Conservation (phyloP, 1,140 invertebrate genomes). For the Ceratosolen solmsi region DNA sequence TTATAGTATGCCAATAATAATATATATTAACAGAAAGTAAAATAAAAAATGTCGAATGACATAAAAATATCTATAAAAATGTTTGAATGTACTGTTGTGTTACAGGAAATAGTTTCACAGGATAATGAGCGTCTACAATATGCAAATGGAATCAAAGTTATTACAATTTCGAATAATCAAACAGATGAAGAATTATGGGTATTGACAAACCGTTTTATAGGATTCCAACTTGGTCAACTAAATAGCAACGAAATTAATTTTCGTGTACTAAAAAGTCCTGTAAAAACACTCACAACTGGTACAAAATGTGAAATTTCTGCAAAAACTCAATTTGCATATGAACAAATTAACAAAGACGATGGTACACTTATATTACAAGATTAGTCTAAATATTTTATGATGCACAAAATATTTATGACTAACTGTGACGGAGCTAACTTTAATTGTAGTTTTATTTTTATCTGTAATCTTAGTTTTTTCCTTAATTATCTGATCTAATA, state of each 20-base stretch:
- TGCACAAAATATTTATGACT: not conserved
- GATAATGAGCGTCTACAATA: constrained; percentile 76
- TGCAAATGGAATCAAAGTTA: constrained; percentile 78
- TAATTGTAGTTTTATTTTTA: no score
- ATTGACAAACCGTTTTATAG: constrained; percentile 74
- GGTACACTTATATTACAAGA: not conserved
- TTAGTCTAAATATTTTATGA: constrained; percentile 6
- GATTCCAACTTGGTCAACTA: constrained; percentile 50
- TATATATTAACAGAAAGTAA: not conserved
- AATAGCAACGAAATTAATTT: constrained; percentile 61
- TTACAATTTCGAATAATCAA: constrained; percentile 70
- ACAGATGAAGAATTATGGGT: constrained; percentile 77
- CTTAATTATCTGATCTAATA: no score
- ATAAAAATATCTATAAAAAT: not conserved
- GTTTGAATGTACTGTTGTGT: constrained; percentile 33
- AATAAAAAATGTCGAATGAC: not conserved
- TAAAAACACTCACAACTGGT: constrained; percentile 55
- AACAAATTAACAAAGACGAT: constrained; percentile 1
- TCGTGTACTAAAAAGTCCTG: constrained; percentile 54
- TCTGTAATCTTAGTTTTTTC: no score
- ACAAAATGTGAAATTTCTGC: constrained; percentile 54
- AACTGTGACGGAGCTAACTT: no score
- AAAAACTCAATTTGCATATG: not conserved
- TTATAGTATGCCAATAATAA: constrained; percentile 37
- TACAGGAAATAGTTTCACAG: constrained; percentile 69